Percentiles rank a stretch among this genome's conserved stretches.
Conservation (phyloP, 2,797 vertebrate genomes). For the Anolis apletophallus region DNA sequence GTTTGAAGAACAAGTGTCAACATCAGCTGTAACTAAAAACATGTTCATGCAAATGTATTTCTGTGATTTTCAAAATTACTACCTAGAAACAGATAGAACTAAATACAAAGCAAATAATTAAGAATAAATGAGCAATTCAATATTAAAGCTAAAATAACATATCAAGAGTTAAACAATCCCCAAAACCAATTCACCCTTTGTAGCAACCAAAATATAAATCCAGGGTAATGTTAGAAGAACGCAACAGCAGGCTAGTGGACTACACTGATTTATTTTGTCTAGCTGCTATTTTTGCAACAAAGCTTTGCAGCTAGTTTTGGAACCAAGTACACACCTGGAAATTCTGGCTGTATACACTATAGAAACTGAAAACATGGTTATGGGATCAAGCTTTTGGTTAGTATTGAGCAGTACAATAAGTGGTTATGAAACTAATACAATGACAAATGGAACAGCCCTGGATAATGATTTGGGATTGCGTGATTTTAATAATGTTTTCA, state of each 20-base stretch:
- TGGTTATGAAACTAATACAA: no score
- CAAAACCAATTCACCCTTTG: background rate
- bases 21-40: background rate
- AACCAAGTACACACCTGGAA: no score
- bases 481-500: no score
- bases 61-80: background rate
- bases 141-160: background rate
- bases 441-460: no score
- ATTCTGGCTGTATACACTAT: no score
- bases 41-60: background rate
- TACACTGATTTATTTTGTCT: background rate
- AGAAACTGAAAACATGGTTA: no score
- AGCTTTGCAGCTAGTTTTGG: no score
- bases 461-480: no score
- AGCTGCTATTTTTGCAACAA: background rate
- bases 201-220: background rate
- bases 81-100: background rate
- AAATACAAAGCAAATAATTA: background rate
- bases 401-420: no score
- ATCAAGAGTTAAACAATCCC: background rate
- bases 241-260: background rate
- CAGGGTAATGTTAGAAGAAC: background rate
- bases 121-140: background rate
- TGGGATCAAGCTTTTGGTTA: no score
- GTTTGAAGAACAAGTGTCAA: background rate